Evolutionary conservation across 2,888 invertebrate species (phyloP).

Genomic region (Smittia sp.): DNA sequence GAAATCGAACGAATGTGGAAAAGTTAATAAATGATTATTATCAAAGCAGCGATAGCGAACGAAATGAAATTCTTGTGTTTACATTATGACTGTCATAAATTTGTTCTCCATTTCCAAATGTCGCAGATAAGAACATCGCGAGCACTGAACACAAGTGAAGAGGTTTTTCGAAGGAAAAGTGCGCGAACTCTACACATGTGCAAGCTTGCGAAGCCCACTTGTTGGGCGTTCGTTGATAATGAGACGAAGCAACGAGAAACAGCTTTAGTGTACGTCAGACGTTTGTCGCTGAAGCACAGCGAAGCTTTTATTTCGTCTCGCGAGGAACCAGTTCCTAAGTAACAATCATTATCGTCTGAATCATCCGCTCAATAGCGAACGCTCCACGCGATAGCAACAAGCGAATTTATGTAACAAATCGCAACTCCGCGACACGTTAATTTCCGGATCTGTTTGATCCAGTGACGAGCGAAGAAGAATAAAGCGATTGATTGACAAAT

Average conservation of each 20-base stretch:
- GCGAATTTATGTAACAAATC: background rate
- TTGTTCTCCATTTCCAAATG: background rate
- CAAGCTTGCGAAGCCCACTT: background rate
- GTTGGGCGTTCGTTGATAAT: conserved; percentile 3
- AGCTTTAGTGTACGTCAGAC: conserved; percentile 24
- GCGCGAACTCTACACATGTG: background rate
- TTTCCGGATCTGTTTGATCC: conserved; percentile 8
- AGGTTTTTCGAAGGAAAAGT: background rate
- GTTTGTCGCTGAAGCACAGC: conserved; percentile 24
- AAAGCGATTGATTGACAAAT: conserved; percentile 19
- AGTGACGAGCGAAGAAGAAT: background rate
- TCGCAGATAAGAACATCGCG: background rate
- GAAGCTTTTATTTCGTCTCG: background rate
- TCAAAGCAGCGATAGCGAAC: background rate
- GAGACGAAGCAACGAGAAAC: background rate
- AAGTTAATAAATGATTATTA: conserved; percentile 1
- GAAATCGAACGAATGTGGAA: background rate
- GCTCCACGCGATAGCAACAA: background rate
- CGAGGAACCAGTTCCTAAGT: background rate
- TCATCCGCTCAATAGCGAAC: background rate
- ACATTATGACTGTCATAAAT: background rate
- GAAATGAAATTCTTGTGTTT: background rate
- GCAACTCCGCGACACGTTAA: background rate
- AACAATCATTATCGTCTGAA: background rate
- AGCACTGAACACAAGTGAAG: background rate